Evolutionary conservation across 2,888 invertebrate genomes (phyloP).

Genomic region (Stictocephala bisonia): DNA sequence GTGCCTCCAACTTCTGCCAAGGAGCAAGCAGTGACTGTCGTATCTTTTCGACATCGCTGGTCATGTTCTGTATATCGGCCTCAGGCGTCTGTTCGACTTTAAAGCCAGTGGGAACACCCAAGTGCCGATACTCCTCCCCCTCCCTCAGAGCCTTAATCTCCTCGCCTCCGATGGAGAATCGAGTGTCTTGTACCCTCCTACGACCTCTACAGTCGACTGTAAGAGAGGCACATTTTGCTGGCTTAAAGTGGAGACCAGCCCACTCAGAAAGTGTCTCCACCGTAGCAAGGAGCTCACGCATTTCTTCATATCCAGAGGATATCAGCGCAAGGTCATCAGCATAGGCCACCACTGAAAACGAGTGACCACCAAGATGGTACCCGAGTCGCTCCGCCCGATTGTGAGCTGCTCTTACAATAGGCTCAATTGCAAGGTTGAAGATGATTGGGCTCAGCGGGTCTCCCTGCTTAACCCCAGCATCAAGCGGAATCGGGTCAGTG

Average conservation of each 20-base stretch:
- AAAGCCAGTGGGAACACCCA: not conserved
- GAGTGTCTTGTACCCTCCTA: not conserved
- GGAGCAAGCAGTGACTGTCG: too few relatives aligned
- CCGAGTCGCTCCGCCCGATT: not conserved
- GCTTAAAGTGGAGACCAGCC: slow-evolving; percentile 2
- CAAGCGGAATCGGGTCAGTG: not conserved
- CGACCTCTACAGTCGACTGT: not conserved
- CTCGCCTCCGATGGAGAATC: not conserved
- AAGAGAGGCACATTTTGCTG: slow-evolving; percentile 19
- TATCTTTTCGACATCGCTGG: too few relatives aligned
- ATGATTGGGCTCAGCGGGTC: slow-evolving; percentile 6
- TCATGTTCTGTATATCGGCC: too few relatives aligned
- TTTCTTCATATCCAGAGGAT: not conserved
- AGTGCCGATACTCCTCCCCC: not conserved
- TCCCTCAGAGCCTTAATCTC: not conserved
- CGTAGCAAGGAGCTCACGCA: not conserved
- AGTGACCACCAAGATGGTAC: not conserved
- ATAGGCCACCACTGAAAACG: slow-evolving; percentile 1
- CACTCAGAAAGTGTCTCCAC: not conserved
- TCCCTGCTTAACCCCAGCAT: slow-evolving; percentile 7
- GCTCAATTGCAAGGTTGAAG: slow-evolving; percentile 15
- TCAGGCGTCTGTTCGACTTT: too few relatives aligned
- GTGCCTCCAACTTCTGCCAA: too few relatives aligned
- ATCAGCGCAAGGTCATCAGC: slow-evolving; percentile 19
- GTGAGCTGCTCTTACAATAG: not conserved